These are phyloP conservation scores for Rhinichthys klamathensis DNA, from an alignment of 2,113 vertebrate genomes.

Conservation along the genomic window DNA sequence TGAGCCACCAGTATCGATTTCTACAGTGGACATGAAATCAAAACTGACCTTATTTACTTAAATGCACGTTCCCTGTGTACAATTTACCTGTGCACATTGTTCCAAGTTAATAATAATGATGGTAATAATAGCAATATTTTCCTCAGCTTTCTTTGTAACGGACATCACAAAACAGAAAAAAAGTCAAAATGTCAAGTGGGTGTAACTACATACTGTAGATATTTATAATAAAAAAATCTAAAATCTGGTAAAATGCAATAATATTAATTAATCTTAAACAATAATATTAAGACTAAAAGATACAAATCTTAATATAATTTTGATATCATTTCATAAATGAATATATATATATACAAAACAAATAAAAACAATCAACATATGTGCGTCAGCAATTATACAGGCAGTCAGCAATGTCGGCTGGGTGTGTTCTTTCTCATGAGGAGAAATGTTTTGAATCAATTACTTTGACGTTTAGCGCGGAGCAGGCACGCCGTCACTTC, in stretches of 20 bases:
- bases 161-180: too few species aligned
- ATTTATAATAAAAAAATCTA: too few species aligned
- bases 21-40: constrained; percentile 16
- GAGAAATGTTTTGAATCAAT: constrained; percentile 9
- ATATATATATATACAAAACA: too few species aligned
- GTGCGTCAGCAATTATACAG: neutral
- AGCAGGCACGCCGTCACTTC: neutral
- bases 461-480: constrained; percentile 10
- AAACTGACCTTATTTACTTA: neutral
- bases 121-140: neutral
- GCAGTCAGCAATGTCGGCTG: neutral
- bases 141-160: neutral
- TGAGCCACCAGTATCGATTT: constrained; percentile 43
- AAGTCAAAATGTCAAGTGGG: neutral
- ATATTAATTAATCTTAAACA: too few species aligned
- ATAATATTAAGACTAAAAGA: too few species aligned
- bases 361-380: neutral
- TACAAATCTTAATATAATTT: neutral
- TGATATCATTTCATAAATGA: too few species aligned
- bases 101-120: neutral
- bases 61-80: neutral
- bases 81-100: neutral
- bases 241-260: too few species aligned
- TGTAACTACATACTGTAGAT: neutral
- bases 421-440: neutral